Evolutionary conservation across 2,888 invertebrate genomes (phyloP), one percentile per base, ranked within the genome.

Genomic region (Shargacucullia verbasci): DNA sequence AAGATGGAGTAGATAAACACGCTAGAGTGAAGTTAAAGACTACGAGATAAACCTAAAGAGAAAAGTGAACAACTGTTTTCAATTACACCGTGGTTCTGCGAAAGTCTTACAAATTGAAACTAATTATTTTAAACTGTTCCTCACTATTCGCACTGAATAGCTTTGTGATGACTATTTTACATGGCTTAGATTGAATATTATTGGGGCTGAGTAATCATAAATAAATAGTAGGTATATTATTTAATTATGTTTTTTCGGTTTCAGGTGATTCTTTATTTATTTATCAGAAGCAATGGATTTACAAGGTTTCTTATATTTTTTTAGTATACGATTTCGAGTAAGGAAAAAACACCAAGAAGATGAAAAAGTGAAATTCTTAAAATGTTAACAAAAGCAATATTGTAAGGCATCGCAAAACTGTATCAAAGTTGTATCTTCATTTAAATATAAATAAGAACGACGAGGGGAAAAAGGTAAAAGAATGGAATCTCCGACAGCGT

Each of bases 401-500:
- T 55, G 35, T 59, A 66, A 56, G 55, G 47, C 56, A 60, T 68
- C 56, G 53, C 61, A 65, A 71, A 79, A 71, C 59, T 58, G 68
- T 79, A 78, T 76, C 72, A 67, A 64, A 71, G 62, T 70, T 71
- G 69, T 81, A 79, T 81, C 79, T 81, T 81, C 76, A 80, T 82
- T 85, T 79, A 82, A 85, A 83, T 82, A 81, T 83, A 83, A 82
- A 82, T 79, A 81, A 81, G 78, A 80, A 71, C 64, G 72, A 68
- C 67, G 70, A 81, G 25, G 33, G 55, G 49, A 84, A 81, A 85
- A 81, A 71, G 62, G 69, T 72, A 80, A 79, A 80, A 79, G 63
- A 78, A 83, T 79, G 69, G 70, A 82, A 84, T 81, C 78, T 79
- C 73, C 73, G 81, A 78, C 76, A 81, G 81, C 77, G 79, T 76